Evolutionary conservation across 2,113 vertebrate genomes (phyloP), one percentile per base, ranked within the genome.

Genomic region (Pluvialis apricaria): DNA sequence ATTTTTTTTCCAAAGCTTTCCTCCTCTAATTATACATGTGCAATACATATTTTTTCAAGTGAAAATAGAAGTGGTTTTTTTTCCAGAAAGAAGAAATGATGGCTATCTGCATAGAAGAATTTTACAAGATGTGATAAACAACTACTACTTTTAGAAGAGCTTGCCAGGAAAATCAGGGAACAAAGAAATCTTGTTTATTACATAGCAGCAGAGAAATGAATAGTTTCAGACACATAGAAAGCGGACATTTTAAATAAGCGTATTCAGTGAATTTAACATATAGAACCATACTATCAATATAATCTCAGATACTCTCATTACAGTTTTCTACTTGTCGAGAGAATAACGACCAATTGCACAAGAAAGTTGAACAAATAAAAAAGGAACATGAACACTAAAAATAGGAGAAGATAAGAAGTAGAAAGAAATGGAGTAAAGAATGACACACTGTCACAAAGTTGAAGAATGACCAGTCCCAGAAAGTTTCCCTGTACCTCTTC

Each of bases 401-500:
- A 94, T 42, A 80, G 82, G 38, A 76, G 54, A 80, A 86, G 82
- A 88, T 81, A 96, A 86, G 57, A 82, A 86, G 60, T 22, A 82
- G 85, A 88, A 89, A 97, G 81, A 84, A 79, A 92, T 58, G 3
- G 92, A 90, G 44, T 65, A 72, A 92, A 80, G 61, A 86, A 65
- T 85, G 73, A 89, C 77, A 88, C 4, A 6, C 12, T 81, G 76
- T 95, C 82, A 92, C 21, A 24, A 62, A 91, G 42, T 69, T 96
- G 92, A 97, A 96, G 87, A 96, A 96, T 69, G 85, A 91, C 52
- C 84, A 86, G 94, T 87, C 36, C 77, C 78, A 73, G 94, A 95
- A 90, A 88, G 70, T 36, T 96, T 90, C 89, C 92, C 80, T 94
- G 95, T 86, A 88, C 70, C 84, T 85, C 95, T 97, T 91, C 71